Evolutionary conservation across 1,140 invertebrate species (phyloP), one percentile per base, ranked within the genome.

Genomic region (Tribolium madens): DNA sequence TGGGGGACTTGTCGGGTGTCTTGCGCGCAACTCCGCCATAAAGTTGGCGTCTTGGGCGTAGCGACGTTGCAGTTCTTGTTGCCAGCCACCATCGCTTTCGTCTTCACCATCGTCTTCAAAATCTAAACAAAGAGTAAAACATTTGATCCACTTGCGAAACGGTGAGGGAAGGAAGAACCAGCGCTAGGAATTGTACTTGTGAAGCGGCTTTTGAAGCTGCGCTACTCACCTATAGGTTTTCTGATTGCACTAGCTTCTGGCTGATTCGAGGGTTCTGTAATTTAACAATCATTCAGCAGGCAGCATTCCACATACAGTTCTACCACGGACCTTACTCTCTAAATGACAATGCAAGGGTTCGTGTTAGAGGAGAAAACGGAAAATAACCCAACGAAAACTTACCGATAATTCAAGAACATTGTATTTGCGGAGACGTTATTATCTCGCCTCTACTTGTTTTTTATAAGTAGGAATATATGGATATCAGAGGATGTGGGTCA

Each of bases 31-130:
- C 81, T 92, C 90, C 2, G 89, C 88, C 76, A 92, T 84, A 77
- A 91, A 92, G 75, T 91, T 90, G 31, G 89, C 89, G 79, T 92
- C 91, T 80, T 92, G 91, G 53, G 90, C 89, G 79, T 90, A 90
- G 5, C 89, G 86, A 76, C 89, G 88, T 75, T 91, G 89, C 7
- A 92, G 84, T 82, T 92, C 91, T 77, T 92, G 89, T 46, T 91
- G 88, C 91, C 91, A 92, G 53, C 88, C 87, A 0, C 87, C 87
- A 71, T 89, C 88, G 36, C 87, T 87, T 77, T 88, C 88, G 72
- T 89, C 88, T 69, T 88, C 89, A 57, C 88, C 88, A 77, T 88
- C 89, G 53, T 85, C 84, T 81, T 86, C 85, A 79, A 86, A 86
- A 83, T 86, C 85, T 86, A 73, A 14, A 79, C 7, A 76, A 6